Conservation (phyloP, 2,113 vertebrate genomes). For the Pituophis catenifer region DNA sequence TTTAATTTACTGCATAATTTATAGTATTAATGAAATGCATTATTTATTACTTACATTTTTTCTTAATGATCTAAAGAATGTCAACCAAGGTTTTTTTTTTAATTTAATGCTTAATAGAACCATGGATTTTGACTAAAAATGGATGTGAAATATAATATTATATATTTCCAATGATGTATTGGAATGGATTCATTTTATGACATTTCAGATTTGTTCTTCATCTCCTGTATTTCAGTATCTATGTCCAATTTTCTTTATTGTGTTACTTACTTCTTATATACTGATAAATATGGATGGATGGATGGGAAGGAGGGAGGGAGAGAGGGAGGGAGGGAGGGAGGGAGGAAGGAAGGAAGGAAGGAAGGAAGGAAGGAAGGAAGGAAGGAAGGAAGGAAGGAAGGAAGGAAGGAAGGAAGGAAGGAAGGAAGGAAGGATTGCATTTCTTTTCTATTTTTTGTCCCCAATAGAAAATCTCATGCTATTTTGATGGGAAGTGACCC, state of each 20-base stretch:
- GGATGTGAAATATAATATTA: background rate
- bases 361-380: too few species aligned
- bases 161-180: background rate
- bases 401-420: background rate
- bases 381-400: background rate
- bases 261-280: background rate
- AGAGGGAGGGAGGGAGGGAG: background rate
- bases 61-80: background rate
- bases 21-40: background rate
- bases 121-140: background rate
- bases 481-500: background rate
- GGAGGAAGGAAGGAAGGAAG: background rate
- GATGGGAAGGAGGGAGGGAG: too few species aligned
- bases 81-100: background rate
- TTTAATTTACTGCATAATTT: background rate
- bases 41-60: background rate
- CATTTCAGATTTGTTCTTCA: background rate
- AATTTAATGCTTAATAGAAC: background rate
- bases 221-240: background rate
- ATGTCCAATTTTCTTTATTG: background rate
- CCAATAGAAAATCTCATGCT: background rate
- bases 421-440: background rate
- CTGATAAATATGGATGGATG: background rate
- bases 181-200: background rate
- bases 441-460: background rate